Percentiles rank a stretch among this genome's conserved stretches.
phyloP scores from a whole-genome alignment of 1,140 invertebrate species.

The Arctopsyche grandis region DNA sequence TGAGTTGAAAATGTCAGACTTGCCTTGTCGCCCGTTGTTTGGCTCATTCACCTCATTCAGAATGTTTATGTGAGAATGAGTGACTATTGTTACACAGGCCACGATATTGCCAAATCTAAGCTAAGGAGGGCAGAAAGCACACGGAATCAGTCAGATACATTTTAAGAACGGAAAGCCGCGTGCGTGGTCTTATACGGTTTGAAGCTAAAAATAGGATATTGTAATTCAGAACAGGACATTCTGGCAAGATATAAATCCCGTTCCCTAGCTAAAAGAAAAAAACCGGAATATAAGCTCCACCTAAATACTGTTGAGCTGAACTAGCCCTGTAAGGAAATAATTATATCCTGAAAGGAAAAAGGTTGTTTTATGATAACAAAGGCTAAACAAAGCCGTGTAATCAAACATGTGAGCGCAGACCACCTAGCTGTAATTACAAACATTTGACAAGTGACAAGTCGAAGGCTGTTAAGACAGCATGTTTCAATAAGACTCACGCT shows the following conservation, averaged over 20 bases:
- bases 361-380: neutral
- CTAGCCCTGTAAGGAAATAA: slow-evolving; percentile 25
- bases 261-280: slow-evolving; percentile 41
- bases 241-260: slow-evolving; percentile 14
- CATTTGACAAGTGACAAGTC: neutral
- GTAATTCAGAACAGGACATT: neutral
- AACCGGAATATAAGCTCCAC: slow-evolving; percentile 17
- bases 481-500: slow-evolving; percentile 1
- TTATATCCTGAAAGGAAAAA: slow-evolving; percentile 13
- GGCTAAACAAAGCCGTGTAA: neutral
- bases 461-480: neutral
- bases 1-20: slow-evolving; percentile 66
- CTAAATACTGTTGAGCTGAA: slow-evolving; percentile 7
- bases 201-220: neutral
- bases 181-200: neutral
- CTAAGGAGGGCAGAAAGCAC: slow-evolving; percentile 69
- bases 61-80: slow-evolving; percentile 67
- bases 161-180: slow-evolving; percentile 31
- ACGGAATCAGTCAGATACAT: slow-evolving; percentile 63
- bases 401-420: slow-evolving; percentile 9
- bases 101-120: slow-evolving; percentile 68
- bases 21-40: slow-evolving; percentile 67
- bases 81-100: slow-evolving; percentile 68
- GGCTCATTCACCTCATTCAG: slow-evolving; percentile 62
- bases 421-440: slow-evolving; percentile 21